phyloP scores from a whole-genome alignment of 2,888 invertebrate genomes.

The Exephanes ischioxanthus region DNA sequence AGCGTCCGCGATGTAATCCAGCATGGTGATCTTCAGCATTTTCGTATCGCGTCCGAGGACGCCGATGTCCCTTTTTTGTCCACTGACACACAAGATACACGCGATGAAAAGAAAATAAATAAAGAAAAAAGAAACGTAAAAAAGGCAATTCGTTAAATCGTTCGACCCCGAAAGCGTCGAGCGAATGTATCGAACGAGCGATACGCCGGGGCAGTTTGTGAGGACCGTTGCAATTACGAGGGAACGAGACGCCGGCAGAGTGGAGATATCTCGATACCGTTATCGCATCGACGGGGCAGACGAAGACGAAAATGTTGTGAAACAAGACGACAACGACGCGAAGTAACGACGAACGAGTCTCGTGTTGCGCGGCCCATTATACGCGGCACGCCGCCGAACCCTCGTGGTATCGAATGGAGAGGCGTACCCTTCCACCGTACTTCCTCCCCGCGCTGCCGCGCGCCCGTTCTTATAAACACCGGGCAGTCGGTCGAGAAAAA shows the following conservation, averaged over 20 bases:
- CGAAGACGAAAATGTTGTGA: slow-evolving; percentile 44
- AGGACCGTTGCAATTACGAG: slow-evolving; percentile 59
- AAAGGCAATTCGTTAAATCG: background rate
- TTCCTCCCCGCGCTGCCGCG: background rate
- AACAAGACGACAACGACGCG: slow-evolving; percentile 54
- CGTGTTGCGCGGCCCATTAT: slow-evolving; percentile 61
- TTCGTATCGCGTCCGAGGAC: slow-evolving; percentile 49
- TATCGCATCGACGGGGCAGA: slow-evolving; percentile 61
- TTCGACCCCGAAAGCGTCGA: slow-evolving; percentile 31
- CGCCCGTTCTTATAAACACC: background rate
- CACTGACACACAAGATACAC: background rate
- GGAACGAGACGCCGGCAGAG: slow-evolving; percentile 56
- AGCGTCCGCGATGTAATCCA: slow-evolving; percentile 83
- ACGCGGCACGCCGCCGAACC: slow-evolving; percentile 60
- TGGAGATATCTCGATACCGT: slow-evolving; percentile 65
- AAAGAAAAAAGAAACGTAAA: background rate
- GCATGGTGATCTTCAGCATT: slow-evolving; percentile 84
- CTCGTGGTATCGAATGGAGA: slow-evolving; percentile 48
- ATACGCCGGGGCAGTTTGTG: slow-evolving; percentile 11
- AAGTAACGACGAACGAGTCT: slow-evolving; percentile 53
- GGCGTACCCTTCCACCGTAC: background rate
- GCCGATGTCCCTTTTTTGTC: background rate
- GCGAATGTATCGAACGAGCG: background rate
- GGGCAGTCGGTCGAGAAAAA: slow-evolving; percentile 3
- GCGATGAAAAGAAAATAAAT: background rate